Evolutionary conservation across 2,113 vertebrate genomes (phyloP).

Genomic region (Ochotona curzoniae): DNA sequence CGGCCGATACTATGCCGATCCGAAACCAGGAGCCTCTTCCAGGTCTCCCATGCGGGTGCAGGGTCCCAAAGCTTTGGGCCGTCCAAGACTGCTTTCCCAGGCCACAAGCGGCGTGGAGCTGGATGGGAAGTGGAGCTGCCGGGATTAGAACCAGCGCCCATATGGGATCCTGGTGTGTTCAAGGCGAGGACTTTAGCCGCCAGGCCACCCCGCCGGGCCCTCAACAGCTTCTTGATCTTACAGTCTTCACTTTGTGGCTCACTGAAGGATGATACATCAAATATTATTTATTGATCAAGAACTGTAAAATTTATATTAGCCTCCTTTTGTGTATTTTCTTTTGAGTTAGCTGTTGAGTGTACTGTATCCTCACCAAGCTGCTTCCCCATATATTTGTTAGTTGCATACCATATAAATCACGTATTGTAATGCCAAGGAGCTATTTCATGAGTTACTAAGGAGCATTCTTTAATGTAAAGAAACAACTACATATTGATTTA

Average conservation of each 20-base stretch:
- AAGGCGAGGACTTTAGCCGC: no score
- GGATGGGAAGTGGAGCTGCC: no score
- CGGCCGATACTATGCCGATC: no score
- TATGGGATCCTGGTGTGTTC: no score
- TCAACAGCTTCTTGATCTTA: no score
- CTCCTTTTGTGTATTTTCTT: conserved; percentile 39
- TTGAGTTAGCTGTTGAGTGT: conserved; percentile 42
- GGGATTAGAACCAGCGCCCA: no score
- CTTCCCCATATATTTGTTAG: conserved; percentile 39
- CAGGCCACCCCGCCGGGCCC: no score
- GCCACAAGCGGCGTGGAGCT: no score
- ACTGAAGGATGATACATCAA: neutral
- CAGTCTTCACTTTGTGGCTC: conserved; percentile 38
- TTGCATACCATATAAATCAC: conserved; percentile 51
- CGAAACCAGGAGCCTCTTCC: no score
- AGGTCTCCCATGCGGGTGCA: no score
- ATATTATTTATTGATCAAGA: conserved; percentile 70
- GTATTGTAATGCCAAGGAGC: neutral
- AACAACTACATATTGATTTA: neutral
- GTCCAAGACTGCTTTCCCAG: no score
- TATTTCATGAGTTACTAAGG: conserved; percentile 25
- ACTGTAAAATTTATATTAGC: conserved; percentile 11
- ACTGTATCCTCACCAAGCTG: neutral
- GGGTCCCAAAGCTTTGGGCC: no score
- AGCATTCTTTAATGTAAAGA: conserved; percentile 49